Base-by-base conservation (phyloP, 2,888 invertebrate genomes). In the Protophormia terraenovae region DNA sequence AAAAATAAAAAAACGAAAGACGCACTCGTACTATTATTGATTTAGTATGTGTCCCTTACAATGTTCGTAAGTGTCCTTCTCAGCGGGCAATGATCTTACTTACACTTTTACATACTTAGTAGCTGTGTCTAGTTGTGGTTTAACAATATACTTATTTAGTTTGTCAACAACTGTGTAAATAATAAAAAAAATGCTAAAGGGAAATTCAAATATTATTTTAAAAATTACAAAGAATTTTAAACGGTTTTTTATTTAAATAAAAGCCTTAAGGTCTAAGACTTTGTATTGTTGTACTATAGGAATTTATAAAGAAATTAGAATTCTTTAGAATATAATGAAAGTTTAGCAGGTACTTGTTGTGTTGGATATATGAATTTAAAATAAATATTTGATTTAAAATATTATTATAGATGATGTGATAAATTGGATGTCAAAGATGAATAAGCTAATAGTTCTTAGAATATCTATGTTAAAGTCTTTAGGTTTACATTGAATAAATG, bases 151-250 rank as follows among this genome's bases (percentile, higher is more conserved):
- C 35, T 22, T 62, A 32, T 35, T 64, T 41, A 38, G 69, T 81
- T 82, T 84, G 81, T 81, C 84, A 84, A 77, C 72, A 81, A 72
- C 69, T 84, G 69, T 69, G 84, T 77, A 84, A 84, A 84, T 64
- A 81, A 66, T n/a, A 16, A 2, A 67, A 81, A 77, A 50, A 64
- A 64, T 71, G 41, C 35, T 22, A 55, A 73, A 66, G 55, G 55
- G n/a, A 22, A 41, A 77, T 77, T 81, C 35, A 77, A 73, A 80
- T 80, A 64, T 32, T 14, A 45, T 45, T 55, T 7, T 7, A 62
- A n/a, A 69, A 55, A 53, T 66, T 73, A 62, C n/a, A 12, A 66
- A 10, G 71, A 72, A 67, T 60, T 78, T 27, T 50, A 53, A 78
- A 69, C 35, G 35, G 27, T 47, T 60, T 55, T 58, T 62, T 8